These are phyloP conservation scores for Cactoblastis cactorum DNA, from an alignment of 2,888 invertebrate genomes.

Conservation along the genomic window DNA sequence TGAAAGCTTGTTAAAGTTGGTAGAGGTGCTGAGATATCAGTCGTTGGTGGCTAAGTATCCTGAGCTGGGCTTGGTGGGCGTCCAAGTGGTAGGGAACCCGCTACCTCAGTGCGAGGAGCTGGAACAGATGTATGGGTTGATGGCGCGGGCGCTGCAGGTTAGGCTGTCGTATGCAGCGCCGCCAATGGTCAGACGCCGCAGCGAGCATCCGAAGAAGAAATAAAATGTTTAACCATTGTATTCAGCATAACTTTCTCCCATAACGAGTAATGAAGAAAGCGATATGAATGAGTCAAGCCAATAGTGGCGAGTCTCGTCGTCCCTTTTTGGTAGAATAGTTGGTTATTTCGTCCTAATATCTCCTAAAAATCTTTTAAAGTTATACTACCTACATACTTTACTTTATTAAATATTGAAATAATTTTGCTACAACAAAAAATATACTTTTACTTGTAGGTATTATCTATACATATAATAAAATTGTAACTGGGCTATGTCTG, in stretches of 20 bases:
- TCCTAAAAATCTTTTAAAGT: too few relatives aligned
- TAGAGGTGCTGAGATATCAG: constrained; percentile 25
- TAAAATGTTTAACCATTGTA: neutral
- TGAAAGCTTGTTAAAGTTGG: constrained; percentile 20
- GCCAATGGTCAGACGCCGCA: neutral
- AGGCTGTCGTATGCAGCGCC: neutral
- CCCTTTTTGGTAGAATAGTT: too few relatives aligned
- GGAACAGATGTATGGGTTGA: constrained; percentile 17
- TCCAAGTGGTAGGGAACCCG: constrained; percentile 29
- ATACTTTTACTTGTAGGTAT: too few relatives aligned
- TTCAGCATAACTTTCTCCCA: too few relatives aligned
- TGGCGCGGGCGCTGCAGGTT: constrained; percentile 3
- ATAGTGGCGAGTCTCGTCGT: too few relatives aligned
- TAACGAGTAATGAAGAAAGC: neutral
- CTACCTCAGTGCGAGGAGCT: constrained; percentile 25
- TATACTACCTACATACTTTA: too few relatives aligned
- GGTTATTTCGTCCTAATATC: too few relatives aligned
- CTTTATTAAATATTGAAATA: too few relatives aligned
- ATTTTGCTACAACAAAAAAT: too few relatives aligned
- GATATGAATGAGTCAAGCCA: too few relatives aligned
- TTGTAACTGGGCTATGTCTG: too few relatives aligned
- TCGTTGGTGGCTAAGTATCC: constrained; percentile 9
- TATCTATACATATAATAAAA: too few relatives aligned
- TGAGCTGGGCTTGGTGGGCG: constrained; percentile 26
- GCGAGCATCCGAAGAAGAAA: neutral